Base-by-base conservation (phyloP, 2,797 vertebrate species). In the Zenarchopterus dispar region DNA sequence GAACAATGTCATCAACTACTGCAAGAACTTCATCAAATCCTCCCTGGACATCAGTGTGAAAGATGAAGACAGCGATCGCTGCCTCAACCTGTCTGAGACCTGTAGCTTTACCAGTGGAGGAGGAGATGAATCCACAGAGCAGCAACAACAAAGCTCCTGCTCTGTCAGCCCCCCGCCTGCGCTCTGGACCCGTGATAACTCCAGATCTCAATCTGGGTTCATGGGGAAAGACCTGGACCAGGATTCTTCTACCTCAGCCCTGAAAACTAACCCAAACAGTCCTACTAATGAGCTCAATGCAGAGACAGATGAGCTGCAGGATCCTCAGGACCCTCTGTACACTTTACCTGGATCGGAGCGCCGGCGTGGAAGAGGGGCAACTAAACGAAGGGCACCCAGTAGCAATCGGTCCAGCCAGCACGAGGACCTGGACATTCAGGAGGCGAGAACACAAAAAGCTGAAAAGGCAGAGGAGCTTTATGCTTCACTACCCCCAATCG, bases 11-110 rank as follows among this genome's bases (percentile, higher is more conserved):
- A 98, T 99, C 78, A 95, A 90, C 1, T 98, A 97, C 53, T 99
- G 97, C 75, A 99, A 99, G 84, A 95, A 95, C 36, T 99, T 99
- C 81, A 99, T 99, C 33, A 98, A 98, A 79, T 98, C 97, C 0
- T 98, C 97, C 0, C 82, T 99, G 85, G 97, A 99, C 80, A 99
- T 99, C 78, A 98, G 96, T 0, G 93, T 92, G 48, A 95, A 94
- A 68, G 94, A 94, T 19, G 92, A 92, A 42, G 90, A 93, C 36
- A 86, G 82, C 8, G 90, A 92, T 10, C 88, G 82, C 19, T 92
- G 90, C 75, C 71, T 91, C 45, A 91, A 88, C 61, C 60, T 93
- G 78, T 89, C 92, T 0, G 92, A 92, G 74, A 87, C 86, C 0
- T 90, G 85, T 67, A 91, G 87, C 64, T 88, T 91, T 48, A 78